Evolutionary conservation across 2,113 vertebrate genomes (phyloP).

Genomic region (Sturnira hondurensis): DNA sequence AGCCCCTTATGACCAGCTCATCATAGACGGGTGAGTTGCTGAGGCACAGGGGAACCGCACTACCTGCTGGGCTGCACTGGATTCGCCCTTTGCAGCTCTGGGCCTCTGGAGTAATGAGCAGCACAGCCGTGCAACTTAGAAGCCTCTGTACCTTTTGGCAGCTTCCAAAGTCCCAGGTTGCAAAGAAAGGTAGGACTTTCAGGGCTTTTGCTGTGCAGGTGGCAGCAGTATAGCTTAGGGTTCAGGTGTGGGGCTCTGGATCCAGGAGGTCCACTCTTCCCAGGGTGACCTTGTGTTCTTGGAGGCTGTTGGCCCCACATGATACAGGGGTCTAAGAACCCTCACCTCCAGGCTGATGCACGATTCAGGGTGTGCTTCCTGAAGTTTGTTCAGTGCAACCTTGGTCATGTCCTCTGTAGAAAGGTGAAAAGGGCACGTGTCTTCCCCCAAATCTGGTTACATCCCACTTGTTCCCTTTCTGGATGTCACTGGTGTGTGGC

Average conservation of each 20-base stretch:
- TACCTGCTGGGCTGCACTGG: background rate
- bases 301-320: background rate
- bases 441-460: background rate
- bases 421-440: background rate
- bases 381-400: rapidly evolving
- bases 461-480: rapidly evolving
- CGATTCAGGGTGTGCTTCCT: rapidly evolving
- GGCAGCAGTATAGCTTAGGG: rapidly evolving
- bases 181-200: background rate
- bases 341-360: rapidly evolving
- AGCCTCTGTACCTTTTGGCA: background rate
- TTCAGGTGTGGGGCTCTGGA: background rate
- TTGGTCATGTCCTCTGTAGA: rapidly evolving
- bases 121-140: rapidly evolving
- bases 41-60: rapidly evolving
- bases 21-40: slow-evolving; percentile 92
- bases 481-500: rapidly evolving
- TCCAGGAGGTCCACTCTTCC: background rate
- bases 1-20: slow-evolving; percentile 95
- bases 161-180: background rate
- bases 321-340: background rate
- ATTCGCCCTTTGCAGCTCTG: too few relatives aligned
- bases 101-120: background rate
- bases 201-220: background rate
- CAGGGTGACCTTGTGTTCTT: background rate